phyloP scores from a whole-genome alignment of 2,113 vertebrate species.

The Furnarius figulus region DNA sequence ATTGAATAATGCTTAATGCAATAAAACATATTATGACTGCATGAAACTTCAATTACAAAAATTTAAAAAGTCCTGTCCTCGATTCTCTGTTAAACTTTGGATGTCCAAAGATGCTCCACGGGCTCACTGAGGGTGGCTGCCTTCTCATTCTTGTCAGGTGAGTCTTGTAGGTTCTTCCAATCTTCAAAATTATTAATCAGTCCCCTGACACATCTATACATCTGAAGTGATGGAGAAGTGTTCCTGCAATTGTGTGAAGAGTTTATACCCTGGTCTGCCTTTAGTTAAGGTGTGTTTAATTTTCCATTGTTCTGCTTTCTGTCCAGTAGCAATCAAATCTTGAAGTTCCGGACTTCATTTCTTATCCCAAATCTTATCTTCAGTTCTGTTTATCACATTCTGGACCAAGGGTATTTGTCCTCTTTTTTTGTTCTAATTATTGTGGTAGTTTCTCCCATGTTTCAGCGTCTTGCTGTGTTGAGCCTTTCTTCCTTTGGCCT shows the following conservation, averaged over 20 bases:
- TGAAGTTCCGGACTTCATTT: neutral
- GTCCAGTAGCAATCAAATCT: neutral
- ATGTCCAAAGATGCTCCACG: too few relatives aligned
- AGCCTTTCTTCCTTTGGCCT: neutral
- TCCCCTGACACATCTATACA: accelerated
- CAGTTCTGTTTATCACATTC: neutral
- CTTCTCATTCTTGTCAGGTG: too few relatives aligned
- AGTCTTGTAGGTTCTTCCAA: too few relatives aligned
- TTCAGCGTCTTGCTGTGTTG: neutral
- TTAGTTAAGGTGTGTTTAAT: neutral
- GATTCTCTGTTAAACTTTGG: too few relatives aligned
- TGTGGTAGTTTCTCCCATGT: neutral
- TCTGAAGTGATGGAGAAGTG: too few relatives aligned
- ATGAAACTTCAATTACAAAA: too few relatives aligned
- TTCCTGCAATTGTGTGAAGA: neutral
- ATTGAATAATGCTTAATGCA: too few relatives aligned
- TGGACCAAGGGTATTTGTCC: neutral
- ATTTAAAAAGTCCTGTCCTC: too few relatives aligned
- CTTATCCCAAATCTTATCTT: neutral
- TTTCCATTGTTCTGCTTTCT: neutral
- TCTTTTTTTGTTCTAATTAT: neutral
- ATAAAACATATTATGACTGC: too few relatives aligned
- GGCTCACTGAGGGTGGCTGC: too few relatives aligned
- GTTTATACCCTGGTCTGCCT: neutral
- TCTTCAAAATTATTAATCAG: too few relatives aligned